Percentiles rank a stretch among this genome's conserved stretches.
These are phyloP conservation scores for Cuniculus paca DNA, from an alignment of 2,797 vertebrate species.

Conservation along the genomic window DNA sequence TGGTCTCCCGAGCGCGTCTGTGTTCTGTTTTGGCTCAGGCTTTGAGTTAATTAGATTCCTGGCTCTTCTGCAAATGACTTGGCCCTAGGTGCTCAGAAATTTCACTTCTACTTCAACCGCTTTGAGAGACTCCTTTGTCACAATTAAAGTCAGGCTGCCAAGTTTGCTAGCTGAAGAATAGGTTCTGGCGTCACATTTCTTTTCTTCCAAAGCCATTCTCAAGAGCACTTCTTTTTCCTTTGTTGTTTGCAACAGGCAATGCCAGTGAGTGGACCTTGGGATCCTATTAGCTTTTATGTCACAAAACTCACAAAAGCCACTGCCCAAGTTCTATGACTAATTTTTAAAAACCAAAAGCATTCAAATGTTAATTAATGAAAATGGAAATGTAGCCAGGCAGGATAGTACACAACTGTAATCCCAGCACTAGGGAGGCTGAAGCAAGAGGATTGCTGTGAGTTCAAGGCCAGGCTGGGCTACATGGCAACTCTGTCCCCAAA, in stretches of 20 bases:
- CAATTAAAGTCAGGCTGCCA: not conserved
- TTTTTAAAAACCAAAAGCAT: not conserved
- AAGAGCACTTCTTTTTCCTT: not conserved
- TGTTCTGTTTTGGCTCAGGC: not conserved
- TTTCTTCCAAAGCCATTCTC: not conserved
- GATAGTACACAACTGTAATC: too few species aligned
- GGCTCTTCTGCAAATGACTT: not conserved
- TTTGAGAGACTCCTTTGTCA: not conserved
- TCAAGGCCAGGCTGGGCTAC: not conserved
- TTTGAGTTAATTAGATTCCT: not conserved
- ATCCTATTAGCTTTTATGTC: constrained; percentile 20
- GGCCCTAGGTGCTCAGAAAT: not conserved
- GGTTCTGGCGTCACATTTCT: not conserved
- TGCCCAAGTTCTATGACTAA: not conserved
- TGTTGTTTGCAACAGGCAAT: constrained; percentile 7
- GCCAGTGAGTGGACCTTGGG: not conserved
- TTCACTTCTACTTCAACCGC: not conserved
- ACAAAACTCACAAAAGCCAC: not conserved
- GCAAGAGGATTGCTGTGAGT: not conserved
- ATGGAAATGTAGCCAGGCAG: not conserved
- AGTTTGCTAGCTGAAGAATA: not conserved
- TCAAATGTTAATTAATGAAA: constrained; percentile 1
- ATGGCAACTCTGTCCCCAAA: not conserved
- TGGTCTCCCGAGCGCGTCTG: not conserved
- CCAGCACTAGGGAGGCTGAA: not conserved